These are phyloP conservation scores for Sebastes oblongus DNA, from an alignment of 2,797 vertebrate species.

Conservation along the genomic window DNA sequence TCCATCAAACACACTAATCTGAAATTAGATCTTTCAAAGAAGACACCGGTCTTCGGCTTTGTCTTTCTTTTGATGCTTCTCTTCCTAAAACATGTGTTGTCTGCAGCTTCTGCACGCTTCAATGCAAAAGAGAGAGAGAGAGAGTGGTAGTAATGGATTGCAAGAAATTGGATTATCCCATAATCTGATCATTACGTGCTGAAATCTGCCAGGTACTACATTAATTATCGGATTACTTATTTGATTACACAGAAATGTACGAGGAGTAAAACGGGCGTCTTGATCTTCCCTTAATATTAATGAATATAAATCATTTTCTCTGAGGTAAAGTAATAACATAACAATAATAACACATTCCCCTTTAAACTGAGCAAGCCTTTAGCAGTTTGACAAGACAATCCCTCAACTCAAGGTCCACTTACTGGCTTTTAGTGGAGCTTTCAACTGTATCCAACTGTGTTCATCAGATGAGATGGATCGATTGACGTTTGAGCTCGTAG, in stretches of 20 bases:
- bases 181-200: neutral
- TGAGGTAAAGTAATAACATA: neutral
- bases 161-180: neutral
- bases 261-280: neutral
- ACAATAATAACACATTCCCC: neutral
- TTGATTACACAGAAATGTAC: neutral
- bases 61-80: slow-evolving; percentile 20
- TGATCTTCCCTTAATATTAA: neutral
- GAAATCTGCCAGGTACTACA: neutral
- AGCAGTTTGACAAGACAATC: neutral
- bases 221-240: neutral
- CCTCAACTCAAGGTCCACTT: neutral
- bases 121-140: neutral
- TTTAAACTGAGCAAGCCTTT: neutral
- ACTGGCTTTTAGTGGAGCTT: neutral
- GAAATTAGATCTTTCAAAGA: slow-evolving; percentile 70
- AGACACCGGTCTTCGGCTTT: slow-evolving; percentile 33
- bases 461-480: neutral
- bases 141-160: neutral
- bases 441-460: neutral
- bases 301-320: neutral
- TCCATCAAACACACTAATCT: slow-evolving; percentile 63
- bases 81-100: neutral
- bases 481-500: neutral
- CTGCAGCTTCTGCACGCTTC: neutral